These are phyloP conservation scores for Spermophilus dauricus DNA, from an alignment of 2,113 vertebrate species.

Conservation along the genomic window DNA sequence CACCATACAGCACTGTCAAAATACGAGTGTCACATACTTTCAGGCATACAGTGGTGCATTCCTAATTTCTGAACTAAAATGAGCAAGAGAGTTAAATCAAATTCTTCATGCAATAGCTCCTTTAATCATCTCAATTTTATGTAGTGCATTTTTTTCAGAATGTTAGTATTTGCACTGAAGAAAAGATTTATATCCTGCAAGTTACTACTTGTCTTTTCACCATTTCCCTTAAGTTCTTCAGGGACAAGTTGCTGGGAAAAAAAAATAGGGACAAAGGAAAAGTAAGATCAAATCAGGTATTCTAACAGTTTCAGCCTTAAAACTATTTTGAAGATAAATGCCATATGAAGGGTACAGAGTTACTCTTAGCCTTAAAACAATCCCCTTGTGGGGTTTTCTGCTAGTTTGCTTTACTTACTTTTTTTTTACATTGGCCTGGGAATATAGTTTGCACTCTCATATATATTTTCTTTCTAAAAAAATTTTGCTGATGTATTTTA, in stretches of 20 bases:
- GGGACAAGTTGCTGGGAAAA: conserved; percentile 74
- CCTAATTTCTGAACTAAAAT: neutral
- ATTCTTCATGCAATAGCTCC: neutral
- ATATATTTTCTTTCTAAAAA: conserved; percentile 31
- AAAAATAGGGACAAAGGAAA: conserved; percentile 68
- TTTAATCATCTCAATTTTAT: conserved; percentile 66
- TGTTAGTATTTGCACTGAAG: conserved; percentile 47
- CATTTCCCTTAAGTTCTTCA: conserved; percentile 74
- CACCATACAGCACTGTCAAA: neutral
- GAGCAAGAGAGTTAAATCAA: neutral
- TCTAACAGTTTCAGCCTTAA: conserved; percentile 82
- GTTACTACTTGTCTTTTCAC: conserved; percentile 77
- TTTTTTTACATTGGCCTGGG: conserved; percentile 57
- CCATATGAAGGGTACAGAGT: conserved; percentile 78
- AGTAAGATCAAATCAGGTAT: conserved; percentile 79
- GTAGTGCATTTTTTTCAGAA: conserved; percentile 64
- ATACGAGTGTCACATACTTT: neutral
- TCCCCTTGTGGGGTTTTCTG: conserved; percentile 40
- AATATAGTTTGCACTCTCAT: conserved; percentile 70
- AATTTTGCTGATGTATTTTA: neutral
- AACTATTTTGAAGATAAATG: conserved; percentile 86
- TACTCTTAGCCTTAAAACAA: conserved; percentile 85
- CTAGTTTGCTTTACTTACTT: conserved; percentile 32
- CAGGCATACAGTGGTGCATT: neutral
- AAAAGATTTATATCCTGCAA: conserved; percentile 78